These are phyloP conservation scores for Tragelaphus buxtoni DNA, from an alignment of 2,113 vertebrate species.

Conservation along the genomic window DNA sequence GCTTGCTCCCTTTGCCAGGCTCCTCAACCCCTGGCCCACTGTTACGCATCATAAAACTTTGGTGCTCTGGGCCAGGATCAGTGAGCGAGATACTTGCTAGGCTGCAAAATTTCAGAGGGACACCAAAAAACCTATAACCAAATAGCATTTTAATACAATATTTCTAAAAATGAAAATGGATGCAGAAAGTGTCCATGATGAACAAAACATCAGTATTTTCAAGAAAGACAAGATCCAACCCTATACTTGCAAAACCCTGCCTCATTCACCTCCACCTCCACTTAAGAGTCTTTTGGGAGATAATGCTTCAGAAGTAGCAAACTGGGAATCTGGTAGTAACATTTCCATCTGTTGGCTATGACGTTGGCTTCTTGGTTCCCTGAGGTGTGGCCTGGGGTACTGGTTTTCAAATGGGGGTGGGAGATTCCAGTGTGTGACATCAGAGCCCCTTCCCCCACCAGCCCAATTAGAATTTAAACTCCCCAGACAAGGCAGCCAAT, in stretches of 20 bases:
- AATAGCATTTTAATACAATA: background rate
- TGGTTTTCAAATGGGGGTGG: background rate
- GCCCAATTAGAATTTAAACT: background rate
- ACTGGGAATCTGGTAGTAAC: background rate
- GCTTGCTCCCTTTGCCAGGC: background rate
- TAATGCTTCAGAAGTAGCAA: background rate
- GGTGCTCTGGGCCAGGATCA: background rate
- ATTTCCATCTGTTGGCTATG: background rate
- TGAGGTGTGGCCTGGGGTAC: background rate
- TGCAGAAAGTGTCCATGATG: background rate
- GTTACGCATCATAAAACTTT: background rate
- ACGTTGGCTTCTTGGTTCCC: background rate
- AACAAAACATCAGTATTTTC: background rate
- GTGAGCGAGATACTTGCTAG: background rate
- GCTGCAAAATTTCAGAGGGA: background rate
- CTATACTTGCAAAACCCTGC: fast-evolving
- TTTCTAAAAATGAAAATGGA: background rate
- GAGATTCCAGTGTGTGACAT: background rate
- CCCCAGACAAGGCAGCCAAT: background rate
- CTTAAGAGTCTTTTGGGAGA: background rate
- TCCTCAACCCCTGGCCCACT: background rate
- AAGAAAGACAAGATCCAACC: background rate
- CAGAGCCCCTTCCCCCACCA: background rate
- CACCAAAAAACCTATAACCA: background rate
- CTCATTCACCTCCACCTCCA: background rate